phyloP scores from a whole-genome alignment of 2,113 vertebrate genomes.

The Callopanchax toddi region DNA sequence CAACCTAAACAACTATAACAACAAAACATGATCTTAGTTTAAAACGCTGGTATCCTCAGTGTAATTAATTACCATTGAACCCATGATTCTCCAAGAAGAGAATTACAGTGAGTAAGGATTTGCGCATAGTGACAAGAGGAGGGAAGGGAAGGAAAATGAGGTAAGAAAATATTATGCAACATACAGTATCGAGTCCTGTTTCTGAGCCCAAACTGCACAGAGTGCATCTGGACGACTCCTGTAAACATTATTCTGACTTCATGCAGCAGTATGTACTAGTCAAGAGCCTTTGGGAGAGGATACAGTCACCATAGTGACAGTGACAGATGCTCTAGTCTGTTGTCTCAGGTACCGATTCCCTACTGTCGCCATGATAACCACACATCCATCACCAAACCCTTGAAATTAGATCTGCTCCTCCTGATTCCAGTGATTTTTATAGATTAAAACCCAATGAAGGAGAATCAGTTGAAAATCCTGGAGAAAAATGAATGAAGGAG shows the following conservation, averaged over 20 bases:
- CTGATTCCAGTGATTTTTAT: background rate
- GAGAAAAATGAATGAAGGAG: constrained; percentile 20
- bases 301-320: constrained; percentile 66
- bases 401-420: constrained; percentile 7
- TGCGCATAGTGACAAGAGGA: no score
- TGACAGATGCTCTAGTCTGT: constrained; percentile 63
- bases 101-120: no score
- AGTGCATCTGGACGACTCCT: constrained; percentile 61
- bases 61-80: no score
- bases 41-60: no score
- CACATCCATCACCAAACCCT: constrained; percentile 4
- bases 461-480: constrained; percentile 16
- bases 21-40: no score
- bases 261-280: constrained; percentile 61
- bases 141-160: no score
- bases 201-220: no score
- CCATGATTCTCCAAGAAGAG: no score
- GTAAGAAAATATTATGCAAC: no score
- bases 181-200: no score
- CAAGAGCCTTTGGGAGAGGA: constrained; percentile 45
- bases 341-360: constrained; percentile 13
- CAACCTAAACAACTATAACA: no score
- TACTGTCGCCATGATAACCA: constrained; percentile 34
- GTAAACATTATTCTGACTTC: constrained; percentile 33
- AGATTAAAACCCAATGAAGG: background rate